These are phyloP conservation scores for Ctenomys sociabilis DNA, from an alignment of 2,113 vertebrate genomes.

Conservation along the genomic window DNA sequence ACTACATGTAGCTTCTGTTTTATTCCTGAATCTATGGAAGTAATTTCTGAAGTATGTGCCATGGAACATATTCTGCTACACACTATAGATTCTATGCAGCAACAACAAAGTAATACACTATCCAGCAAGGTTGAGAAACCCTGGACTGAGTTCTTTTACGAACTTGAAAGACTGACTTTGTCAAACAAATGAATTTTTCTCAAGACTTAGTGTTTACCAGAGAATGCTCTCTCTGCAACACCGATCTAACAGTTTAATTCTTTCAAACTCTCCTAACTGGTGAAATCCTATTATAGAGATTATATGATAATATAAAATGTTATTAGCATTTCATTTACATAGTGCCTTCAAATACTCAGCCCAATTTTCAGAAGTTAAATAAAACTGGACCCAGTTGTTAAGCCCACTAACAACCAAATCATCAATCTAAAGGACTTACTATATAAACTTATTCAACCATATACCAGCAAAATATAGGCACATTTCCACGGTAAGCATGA, in stretches of 20 bases:
- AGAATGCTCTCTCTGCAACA: background rate
- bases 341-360: constrained; percentile 23
- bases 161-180: background rate
- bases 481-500: constrained; percentile 12
- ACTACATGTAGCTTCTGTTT: background rate
- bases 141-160: background rate
- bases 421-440: background rate
- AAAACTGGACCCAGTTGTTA: background rate
- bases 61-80: background rate
- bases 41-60: constrained; percentile 4
- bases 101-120: background rate
- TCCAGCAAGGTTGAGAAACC: background rate
- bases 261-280: constrained; percentile 15
- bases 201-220: background rate
- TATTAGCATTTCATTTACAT: constrained; percentile 18
- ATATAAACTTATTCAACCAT: background rate
- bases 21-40: background rate
- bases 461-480: background rate
- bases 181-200: background rate
- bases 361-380: constrained; percentile 31
- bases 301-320: constrained; percentile 31
- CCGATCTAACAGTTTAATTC: background rate
- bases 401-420: background rate
- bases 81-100: background rate
- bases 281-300: constrained; percentile 23